These are phyloP conservation scores for Drosophila infuscata DNA, from an alignment of 2,888 invertebrate species.

Conservation along the genomic window DNA sequence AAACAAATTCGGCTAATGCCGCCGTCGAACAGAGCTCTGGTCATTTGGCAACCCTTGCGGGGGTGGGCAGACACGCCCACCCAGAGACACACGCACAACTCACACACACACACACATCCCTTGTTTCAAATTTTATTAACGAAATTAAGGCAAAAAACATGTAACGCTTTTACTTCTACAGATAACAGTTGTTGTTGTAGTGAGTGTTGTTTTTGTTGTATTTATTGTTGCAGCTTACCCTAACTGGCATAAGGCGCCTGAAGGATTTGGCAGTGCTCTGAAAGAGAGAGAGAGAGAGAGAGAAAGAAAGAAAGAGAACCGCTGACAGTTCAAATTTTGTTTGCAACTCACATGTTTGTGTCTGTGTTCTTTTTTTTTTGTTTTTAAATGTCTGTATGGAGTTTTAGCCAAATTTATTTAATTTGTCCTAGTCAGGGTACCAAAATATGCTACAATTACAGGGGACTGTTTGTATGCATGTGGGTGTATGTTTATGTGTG, in stretches of 20 bases:
- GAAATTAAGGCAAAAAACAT: conserved; percentile 60
- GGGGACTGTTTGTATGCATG: conserved; percentile 9
- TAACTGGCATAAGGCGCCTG: conserved; percentile 84
- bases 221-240: conserved; percentile 79
- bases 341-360: conserved; percentile 39
- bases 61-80: conserved; percentile 29
- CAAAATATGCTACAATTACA: conserved; percentile 49
- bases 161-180: conserved; percentile 39
- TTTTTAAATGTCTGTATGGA: conserved; percentile 33
- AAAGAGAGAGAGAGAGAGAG: conserved; percentile 78
- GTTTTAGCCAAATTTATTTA: conserved; percentile 53
- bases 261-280: conserved; percentile 79
- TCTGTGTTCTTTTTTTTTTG: conserved; percentile 16
- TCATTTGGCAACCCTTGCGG: conserved; percentile 28
- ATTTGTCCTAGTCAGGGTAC: conserved; percentile 47
- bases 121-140: conserved; percentile 55
- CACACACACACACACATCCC: conserved; percentile 39
- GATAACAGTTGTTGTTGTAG: conserved; percentile 41
- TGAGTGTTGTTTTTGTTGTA: conserved; percentile 44
- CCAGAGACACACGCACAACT: neutral
- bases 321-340: conserved; percentile 69
- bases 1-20: conserved; percentile 75
- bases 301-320: conserved; percentile 69
- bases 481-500: conserved; percentile 7
- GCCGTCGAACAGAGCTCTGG: conserved; percentile 29